Conservation (phyloP, 2,888 invertebrate species). For the Napeogenes inachia region DNA sequence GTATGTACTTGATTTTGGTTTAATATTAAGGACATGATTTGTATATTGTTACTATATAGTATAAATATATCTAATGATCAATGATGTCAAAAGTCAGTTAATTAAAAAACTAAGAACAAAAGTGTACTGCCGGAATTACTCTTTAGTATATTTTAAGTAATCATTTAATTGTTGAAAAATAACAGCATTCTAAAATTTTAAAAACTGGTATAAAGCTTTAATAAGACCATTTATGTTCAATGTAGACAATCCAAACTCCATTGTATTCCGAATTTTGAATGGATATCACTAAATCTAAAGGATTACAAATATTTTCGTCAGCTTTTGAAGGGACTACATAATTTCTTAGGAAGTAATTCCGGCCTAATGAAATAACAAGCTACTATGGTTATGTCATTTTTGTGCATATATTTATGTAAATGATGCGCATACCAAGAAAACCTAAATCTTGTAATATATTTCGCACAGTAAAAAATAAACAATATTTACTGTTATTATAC, state of each 20-base stretch:
- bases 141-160: constrained; percentile 12
- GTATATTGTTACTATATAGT: constrained; percentile 25
- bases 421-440: not conserved
- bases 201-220: constrained; percentile 25
- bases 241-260: not conserved
- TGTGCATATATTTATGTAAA: constrained; percentile 1
- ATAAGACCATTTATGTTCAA: constrained; percentile 7
- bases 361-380: constrained; percentile 18
- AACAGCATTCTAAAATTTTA: constrained; percentile 9
- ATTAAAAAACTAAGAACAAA: constrained; percentile 26
- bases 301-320: too few relatives aligned
- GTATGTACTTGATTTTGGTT: too few relatives aligned
- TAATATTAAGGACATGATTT: too few relatives aligned
- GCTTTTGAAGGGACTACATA: not conserved
- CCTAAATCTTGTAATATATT: not conserved
- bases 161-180: not conserved
- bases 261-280: not conserved
- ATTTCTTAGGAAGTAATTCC: constrained; percentile 22
- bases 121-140: constrained; percentile 34
- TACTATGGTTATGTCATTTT: constrained; percentile 11
- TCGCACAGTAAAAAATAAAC: not conserved
- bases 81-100: constrained; percentile 20
- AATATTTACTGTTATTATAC: not conserved
- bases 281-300: too few relatives aligned
- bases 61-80: constrained; percentile 18